Conservation (phyloP, 1,140 invertebrate genomes). For the Bombyx mandarina region DNA sequence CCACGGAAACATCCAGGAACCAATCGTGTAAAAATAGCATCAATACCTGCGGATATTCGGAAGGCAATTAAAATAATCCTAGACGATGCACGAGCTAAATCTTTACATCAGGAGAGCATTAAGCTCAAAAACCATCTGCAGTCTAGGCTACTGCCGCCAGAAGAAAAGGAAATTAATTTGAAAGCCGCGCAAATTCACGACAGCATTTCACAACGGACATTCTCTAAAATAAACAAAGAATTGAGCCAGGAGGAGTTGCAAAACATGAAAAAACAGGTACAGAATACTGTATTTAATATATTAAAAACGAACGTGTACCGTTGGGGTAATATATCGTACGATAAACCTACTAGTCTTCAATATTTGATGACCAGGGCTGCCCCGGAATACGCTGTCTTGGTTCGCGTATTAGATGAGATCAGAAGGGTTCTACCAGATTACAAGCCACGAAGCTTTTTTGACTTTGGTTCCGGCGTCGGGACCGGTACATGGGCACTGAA, state of each 20-base stretch:
- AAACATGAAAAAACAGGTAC: slow-evolving; percentile 44
- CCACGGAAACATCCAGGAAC: slow-evolving; percentile 79
- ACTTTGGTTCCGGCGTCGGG: slow-evolving; percentile 93
- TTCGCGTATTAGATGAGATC: slow-evolving; percentile 83
- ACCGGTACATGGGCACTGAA: slow-evolving; percentile 87
- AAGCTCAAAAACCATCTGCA: slow-evolving; percentile 74
- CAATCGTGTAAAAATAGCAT: slow-evolving; percentile 57
- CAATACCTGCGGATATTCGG: slow-evolving; percentile 73
- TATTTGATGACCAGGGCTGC: slow-evolving; percentile 80
- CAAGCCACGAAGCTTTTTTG: slow-evolving; percentile 82
- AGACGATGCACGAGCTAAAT: slow-evolving; percentile 71
- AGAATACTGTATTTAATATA: slow-evolving; percentile 55
- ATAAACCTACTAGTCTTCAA: slow-evolving; percentile 73
- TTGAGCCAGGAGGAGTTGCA: slow-evolving; percentile 41
- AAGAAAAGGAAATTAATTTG: slow-evolving; percentile 69
- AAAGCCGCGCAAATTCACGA: slow-evolving; percentile 56
- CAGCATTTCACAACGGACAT: slow-evolving; percentile 41
- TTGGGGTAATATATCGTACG: slow-evolving; percentile 82
- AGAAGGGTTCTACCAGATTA: slow-evolving; percentile 76
- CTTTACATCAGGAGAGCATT: slow-evolving; percentile 66
- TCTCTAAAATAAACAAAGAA: slow-evolving; percentile 36
- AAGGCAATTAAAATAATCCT: slow-evolving; percentile 70
- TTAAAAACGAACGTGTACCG: slow-evolving; percentile 75
- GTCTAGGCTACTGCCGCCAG: slow-evolving; percentile 74
- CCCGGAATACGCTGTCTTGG: slow-evolving; percentile 82